Evolutionary conservation across 2,888 invertebrate genomes (phyloP).

Genomic region (Oligia strigilis): DNA sequence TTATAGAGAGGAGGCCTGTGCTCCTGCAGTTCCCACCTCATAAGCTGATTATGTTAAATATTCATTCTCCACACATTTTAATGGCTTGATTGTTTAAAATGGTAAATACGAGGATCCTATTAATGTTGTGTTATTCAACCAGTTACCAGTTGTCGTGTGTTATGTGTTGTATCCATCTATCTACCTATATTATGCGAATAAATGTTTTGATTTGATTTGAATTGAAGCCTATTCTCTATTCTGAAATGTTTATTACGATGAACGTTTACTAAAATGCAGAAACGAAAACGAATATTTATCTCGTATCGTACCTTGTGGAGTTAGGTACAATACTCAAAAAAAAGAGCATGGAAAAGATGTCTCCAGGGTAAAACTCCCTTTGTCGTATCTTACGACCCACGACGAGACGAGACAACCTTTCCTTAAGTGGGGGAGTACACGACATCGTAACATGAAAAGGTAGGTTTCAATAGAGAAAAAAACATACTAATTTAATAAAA

Average conservation of each 20-base stretch:
- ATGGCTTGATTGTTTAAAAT: neutral
- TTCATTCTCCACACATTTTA: neutral
- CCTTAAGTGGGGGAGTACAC: slow-evolving; percentile 22
- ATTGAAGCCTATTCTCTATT: neutral
- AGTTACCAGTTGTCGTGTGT: too few species aligned
- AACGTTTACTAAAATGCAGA: neutral
- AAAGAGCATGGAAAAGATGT: slow-evolving; percentile 43
- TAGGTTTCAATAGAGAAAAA: slow-evolving; percentile 4
- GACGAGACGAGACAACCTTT: slow-evolving; percentile 12
- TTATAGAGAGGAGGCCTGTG: neutral
- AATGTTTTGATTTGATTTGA: slow-evolving; percentile 11
- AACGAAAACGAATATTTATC: slow-evolving; percentile 7
- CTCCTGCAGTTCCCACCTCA: neutral
- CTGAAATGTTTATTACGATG: neutral
- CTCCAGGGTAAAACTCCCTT: slow-evolving; percentile 45
- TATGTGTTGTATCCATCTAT: too few species aligned
- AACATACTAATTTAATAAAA: slow-evolving; percentile 1
- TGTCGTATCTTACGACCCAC: slow-evolving; percentile 44
- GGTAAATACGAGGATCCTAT: neutral
- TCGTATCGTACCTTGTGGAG: slow-evolving; percentile 2
- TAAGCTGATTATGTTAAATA: neutral
- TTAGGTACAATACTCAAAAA: slow-evolving; percentile 10
- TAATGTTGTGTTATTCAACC: neutral
- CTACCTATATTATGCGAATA: neutral
- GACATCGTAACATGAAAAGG: slow-evolving; percentile 34